phyloP scores from a whole-genome alignment of 2,888 invertebrate genomes.

The Leptinotarsa tumamoca region DNA sequence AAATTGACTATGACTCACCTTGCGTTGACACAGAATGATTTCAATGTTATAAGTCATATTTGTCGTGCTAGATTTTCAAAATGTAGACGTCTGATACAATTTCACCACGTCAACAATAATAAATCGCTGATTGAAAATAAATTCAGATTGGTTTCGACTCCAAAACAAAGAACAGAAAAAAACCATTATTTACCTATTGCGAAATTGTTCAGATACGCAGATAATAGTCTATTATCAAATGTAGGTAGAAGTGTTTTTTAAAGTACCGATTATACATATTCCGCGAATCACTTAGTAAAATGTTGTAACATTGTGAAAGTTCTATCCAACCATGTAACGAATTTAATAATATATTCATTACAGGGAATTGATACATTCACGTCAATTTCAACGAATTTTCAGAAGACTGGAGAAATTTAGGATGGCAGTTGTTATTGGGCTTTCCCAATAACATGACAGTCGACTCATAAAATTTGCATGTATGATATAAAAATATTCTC shows the following conservation, averaged over 20 bases:
- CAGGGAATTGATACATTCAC: neutral
- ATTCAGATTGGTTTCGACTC: neutral
- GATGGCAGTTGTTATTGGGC: neutral
- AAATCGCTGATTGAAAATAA: neutral
- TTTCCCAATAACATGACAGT: neutral
- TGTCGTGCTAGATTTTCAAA: no score
- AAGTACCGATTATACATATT: constrained; percentile 5
- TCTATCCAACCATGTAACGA: neutral
- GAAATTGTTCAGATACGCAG: neutral
- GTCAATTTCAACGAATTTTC: neutral
- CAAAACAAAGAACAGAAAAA: neutral
- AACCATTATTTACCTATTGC: neutral
- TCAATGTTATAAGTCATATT: no score
- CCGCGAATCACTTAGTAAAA: neutral
- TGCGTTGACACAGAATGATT: no score
- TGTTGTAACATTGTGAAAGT: constrained; percentile 12
- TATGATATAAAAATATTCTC: no score
- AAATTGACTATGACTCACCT: no score
- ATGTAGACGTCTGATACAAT: no score
- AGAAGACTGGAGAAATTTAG: neutral
- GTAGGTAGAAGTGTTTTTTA: neutral
- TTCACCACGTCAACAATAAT: no score
- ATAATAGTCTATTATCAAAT: neutral
- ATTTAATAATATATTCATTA: neutral
- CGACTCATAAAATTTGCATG: no score